phyloP scores from a whole-genome alignment of 2,888 invertebrate species.

The Phaonia tiefii region DNA sequence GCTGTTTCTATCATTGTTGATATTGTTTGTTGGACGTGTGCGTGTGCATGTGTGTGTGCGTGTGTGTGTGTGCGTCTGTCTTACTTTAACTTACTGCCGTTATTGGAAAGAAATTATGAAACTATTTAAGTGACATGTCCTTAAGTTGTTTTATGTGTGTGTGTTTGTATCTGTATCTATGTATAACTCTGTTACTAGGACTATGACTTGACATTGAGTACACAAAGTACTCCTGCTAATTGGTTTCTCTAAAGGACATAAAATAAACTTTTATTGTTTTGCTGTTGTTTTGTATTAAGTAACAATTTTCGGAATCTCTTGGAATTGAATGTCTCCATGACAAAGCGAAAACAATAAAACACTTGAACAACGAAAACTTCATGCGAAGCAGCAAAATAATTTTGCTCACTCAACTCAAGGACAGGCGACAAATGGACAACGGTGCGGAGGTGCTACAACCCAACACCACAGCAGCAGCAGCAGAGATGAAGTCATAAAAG shows the following conservation, averaged over 20 bases:
- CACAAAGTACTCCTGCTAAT: constrained; percentile 7
- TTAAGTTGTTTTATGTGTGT: constrained; percentile 12
- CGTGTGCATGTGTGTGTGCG: too few relatives aligned
- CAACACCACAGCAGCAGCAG: neutral
- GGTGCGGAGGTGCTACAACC: neutral
- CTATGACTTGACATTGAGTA: constrained; percentile 7
- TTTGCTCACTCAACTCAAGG: constrained; percentile 13
- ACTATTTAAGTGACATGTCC: constrained; percentile 49
- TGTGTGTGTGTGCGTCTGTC: constrained; percentile 5
- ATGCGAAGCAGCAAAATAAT: constrained; percentile 19
- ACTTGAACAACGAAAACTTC: constrained; percentile 29
- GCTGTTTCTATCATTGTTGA: too few relatives aligned
- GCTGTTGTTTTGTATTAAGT: constrained; percentile 29
- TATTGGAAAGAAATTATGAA: constrained; percentile 47
- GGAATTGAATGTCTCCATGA: neutral
- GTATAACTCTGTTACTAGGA: too few relatives aligned
- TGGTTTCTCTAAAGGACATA: constrained; percentile 11
- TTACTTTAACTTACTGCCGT: neutral
- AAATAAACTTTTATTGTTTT: constrained; percentile 52
- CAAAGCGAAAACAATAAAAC: constrained; percentile 11
- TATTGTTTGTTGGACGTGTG: too few relatives aligned
- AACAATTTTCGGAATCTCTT: constrained; percentile 7
- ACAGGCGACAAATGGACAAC: neutral
- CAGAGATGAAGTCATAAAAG: constrained; percentile 49
- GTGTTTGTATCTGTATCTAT: too few relatives aligned